Percentiles rank a stretch among this genome's conserved stretches.
These are phyloP conservation scores for Pteronotus mesoamericanus DNA, from an alignment of 2,797 vertebrate species.

Conservation along the genomic window DNA sequence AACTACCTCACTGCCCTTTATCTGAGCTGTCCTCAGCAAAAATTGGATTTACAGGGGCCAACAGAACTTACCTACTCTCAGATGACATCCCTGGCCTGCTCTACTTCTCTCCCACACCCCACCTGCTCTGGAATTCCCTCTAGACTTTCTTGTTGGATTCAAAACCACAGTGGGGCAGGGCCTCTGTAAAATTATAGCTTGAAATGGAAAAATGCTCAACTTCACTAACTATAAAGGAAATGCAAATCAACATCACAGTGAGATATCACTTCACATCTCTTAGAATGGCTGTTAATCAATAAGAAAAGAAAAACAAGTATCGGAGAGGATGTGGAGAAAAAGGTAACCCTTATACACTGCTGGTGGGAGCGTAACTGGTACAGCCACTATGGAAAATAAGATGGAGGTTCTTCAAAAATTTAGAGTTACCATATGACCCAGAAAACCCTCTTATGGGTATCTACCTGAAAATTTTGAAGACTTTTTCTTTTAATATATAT, in stretches of 20 bases:
- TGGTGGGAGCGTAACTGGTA: neutral
- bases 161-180: neutral
- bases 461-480: neutral
- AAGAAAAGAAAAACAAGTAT: neutral
- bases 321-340: neutral
- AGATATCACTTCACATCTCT: neutral
- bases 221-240: neutral
- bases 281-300: neutral
- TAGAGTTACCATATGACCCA: neutral
- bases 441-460: neutral
- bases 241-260: neutral
- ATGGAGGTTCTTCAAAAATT: neutral
- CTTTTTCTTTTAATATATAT: neutral
- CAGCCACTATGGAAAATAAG: neutral
- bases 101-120: neutral
- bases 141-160: neutral
- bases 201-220: neutral
- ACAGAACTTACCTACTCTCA: neutral
- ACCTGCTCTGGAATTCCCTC: neutral
- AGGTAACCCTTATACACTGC: too few species aligned
- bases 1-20: neutral
- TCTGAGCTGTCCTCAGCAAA: neutral
- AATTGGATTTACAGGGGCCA: neutral
- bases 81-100: neutral
- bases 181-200: neutral